A percentile compares a stretch with the other conserved stretches of the same genome.
phyloP scores from a whole-genome alignment of 2,888 invertebrate genomes.

The Eurytoma californica region DNA sequence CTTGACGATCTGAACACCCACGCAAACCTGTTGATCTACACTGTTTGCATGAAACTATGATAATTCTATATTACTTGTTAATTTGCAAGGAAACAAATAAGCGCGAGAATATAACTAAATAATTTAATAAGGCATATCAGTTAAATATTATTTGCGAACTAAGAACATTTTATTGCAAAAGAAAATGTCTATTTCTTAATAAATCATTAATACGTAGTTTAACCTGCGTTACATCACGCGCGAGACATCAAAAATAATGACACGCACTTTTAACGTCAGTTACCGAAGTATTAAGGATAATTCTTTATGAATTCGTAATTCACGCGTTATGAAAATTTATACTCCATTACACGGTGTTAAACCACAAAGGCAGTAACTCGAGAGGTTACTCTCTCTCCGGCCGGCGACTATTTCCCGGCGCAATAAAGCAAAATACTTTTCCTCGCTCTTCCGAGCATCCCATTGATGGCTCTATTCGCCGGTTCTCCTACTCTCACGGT shows the following conservation, averaged over 20 bases:
- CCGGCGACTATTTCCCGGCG: conserved; percentile 34
- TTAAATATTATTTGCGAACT: too few relatives aligned
- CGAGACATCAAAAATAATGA: too few relatives aligned
- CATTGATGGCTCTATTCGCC: background rate
- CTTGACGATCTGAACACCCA: conserved; percentile 7
- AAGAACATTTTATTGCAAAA: background rate
- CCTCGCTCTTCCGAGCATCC: conserved; percentile 3
- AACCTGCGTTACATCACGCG: too few relatives aligned
- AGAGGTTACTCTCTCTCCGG: conserved; percentile 28
- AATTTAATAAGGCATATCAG: too few relatives aligned
- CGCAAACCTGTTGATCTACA: conserved; percentile 21
- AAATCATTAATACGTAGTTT: too few relatives aligned
- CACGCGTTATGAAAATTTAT: background rate
- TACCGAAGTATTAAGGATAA: too few relatives aligned
- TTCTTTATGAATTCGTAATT: conserved; percentile 23
- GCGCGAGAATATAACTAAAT: too few relatives aligned
- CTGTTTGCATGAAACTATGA: conserved; percentile 6
- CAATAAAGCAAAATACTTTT: conserved; percentile 37
- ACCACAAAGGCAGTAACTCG: conserved; percentile 44
- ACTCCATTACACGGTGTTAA: conserved; percentile 11
- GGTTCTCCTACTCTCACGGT: background rate
- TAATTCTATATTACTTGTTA: conserved; percentile 1
- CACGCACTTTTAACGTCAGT: too few relatives aligned
- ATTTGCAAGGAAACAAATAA: too few relatives aligned
- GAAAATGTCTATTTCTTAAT: too few relatives aligned